These are phyloP conservation scores for Chascanopsetta lugubris DNA, from an alignment of 2,113 vertebrate species.

Conservation along the genomic window DNA sequence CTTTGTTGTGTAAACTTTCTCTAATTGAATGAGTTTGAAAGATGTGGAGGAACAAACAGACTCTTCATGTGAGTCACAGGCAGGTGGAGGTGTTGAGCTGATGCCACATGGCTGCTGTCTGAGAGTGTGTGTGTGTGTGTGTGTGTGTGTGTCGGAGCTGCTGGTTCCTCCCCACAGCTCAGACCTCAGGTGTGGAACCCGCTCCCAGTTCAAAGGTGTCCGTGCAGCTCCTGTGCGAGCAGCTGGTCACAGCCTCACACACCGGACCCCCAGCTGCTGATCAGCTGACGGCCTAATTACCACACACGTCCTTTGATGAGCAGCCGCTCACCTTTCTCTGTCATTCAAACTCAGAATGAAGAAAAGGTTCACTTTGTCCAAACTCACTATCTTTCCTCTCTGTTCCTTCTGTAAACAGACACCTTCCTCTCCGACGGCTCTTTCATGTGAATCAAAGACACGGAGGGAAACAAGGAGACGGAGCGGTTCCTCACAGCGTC, in stretches of 20 bases:
- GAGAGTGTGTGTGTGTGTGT: constrained; percentile 13
- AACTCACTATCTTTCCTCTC: too few species aligned
- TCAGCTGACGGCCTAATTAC: constrained; percentile 66
- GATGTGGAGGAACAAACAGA: too few species aligned
- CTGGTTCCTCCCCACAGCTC: constrained; percentile 36
- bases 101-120: too few species aligned
- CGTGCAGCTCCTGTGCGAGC: constrained; percentile 58
- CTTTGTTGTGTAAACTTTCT: too few species aligned
- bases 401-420: constrained; percentile 24
- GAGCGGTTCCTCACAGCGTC: constrained; percentile 61
- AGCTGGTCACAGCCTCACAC: constrained; percentile 56
- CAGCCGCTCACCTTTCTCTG: too few species aligned
- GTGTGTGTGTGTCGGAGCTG: background rate
- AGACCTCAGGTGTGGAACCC: constrained; percentile 39
- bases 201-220: constrained; percentile 62
- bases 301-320: too few species aligned
- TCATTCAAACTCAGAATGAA: too few species aligned
- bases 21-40: too few species aligned
- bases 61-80: constrained; percentile 34
- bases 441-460: constrained; percentile 65
- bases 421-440: constrained; percentile 19
- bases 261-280: constrained; percentile 56
- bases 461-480: constrained; percentile 63
- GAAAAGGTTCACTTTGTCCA: too few species aligned
- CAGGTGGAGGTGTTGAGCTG: constrained; percentile 62